Evolutionary conservation across 2,113 vertebrate species (phyloP).

Genomic region (Xiphias gladius): DNA sequence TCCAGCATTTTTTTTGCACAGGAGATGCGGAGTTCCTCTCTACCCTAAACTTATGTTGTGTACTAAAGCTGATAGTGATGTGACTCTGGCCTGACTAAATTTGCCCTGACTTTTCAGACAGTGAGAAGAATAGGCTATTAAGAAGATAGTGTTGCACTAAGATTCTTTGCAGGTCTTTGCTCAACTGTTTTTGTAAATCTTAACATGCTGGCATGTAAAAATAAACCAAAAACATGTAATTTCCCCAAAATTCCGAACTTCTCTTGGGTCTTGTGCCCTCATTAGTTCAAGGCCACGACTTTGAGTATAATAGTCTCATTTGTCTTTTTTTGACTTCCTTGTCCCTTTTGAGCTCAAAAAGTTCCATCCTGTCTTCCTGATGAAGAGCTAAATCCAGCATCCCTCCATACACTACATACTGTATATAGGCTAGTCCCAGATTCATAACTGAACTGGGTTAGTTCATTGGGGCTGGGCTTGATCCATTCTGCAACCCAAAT

Average conservation of each 20-base stretch:
- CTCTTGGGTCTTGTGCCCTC: not conserved
- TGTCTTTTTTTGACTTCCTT: not conserved
- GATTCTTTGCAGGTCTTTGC: too few relatives aligned
- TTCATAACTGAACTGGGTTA: conserved; percentile 81
- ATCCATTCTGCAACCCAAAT: conserved; percentile 59
- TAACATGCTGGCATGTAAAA: not conserved
- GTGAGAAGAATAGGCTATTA: too few relatives aligned
- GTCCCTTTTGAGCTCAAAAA: not conserved
- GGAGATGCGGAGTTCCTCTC: not conserved
- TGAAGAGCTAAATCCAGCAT: conserved; percentile 65
- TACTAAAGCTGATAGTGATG: too few relatives aligned
- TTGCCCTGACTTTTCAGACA: too few relatives aligned
- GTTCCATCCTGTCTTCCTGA: conserved; percentile 31
- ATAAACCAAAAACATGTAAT: not conserved
- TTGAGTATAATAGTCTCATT: not conserved
- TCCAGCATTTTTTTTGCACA: too few relatives aligned
- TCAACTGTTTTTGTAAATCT: not conserved
- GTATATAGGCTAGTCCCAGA: conserved; percentile 75
- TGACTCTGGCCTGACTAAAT: too few relatives aligned
- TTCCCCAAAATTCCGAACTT: not conserved
- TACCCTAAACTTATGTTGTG: not conserved
- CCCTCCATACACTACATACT: conserved; percentile 31
- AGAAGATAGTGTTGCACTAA: too few relatives aligned
- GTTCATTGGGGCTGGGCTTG: conserved; percentile 71
- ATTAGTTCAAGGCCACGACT: not conserved